Evolutionary conservation across 1,140 invertebrate species (phyloP).

Genomic region (Hormaphis cornu): DNA sequence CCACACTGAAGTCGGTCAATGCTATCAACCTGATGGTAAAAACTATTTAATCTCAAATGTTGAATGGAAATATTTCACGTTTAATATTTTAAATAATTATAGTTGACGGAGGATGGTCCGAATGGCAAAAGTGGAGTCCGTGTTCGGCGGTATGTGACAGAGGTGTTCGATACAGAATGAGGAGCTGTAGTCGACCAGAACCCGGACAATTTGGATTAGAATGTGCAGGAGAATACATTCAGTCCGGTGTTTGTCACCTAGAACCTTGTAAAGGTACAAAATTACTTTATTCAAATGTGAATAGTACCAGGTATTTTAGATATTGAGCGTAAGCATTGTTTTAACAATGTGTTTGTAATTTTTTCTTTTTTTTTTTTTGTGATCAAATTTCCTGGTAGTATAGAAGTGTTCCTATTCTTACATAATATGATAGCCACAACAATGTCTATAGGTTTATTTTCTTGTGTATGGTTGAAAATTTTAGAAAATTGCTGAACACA

Average conservation of each 20-base stretch:
- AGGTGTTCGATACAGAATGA: conserved; percentile 44
- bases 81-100: neutral
- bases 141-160: conserved; percentile 48
- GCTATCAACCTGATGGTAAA: neutral
- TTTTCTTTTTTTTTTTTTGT: too few relatives aligned
- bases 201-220: conserved; percentile 36
- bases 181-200: conserved; percentile 46
- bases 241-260: neutral
- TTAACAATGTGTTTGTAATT: too few relatives aligned
- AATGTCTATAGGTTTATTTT: too few relatives aligned
- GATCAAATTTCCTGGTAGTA: too few relatives aligned
- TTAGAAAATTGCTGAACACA: too few relatives aligned
- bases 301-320: too few relatives aligned
- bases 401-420: neutral
- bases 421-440: too few relatives aligned
- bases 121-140: conserved; percentile 45
- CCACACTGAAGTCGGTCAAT: neutral
- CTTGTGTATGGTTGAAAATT: too few relatives aligned
- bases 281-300: too few relatives aligned
- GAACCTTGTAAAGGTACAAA: conserved; percentile 10
- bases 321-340: too few relatives aligned
- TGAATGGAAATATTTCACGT: neutral
- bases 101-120: conserved; percentile 43
- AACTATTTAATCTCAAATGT: neutral
- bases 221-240: neutral